Evolutionary conservation across 1,140 invertebrate species (phyloP).

Genomic region (Thaumatotibia leucotreta): DNA sequence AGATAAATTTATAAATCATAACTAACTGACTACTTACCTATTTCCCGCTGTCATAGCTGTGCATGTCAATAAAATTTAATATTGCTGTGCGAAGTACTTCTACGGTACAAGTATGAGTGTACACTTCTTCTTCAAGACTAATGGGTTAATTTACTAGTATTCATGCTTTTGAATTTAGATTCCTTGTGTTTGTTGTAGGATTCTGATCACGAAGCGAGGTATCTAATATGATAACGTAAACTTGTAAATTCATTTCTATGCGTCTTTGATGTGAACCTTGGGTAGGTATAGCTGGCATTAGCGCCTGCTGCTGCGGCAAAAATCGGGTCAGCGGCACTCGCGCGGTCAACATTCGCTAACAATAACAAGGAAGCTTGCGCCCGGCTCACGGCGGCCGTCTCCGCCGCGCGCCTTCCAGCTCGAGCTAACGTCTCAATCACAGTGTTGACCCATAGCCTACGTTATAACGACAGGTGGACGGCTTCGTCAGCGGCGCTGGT

Average conservation of each 20-base stretch:
- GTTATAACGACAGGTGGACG: not conserved
- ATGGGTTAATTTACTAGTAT: no score
- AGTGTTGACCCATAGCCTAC: not conserved
- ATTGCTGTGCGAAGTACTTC: no score
- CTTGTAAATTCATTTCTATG: not conserved
- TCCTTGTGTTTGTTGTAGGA: not conserved
- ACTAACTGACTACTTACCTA: not conserved
- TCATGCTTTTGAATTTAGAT: no score
- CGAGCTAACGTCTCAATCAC: not conserved
- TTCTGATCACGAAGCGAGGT: not conserved
- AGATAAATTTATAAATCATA: no score
- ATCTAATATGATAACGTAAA: not conserved
- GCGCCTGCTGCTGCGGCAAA: not conserved
- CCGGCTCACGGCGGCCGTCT: constrained; percentile 25
- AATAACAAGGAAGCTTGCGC: constrained; percentile 50
- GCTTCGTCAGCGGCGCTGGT: not conserved
- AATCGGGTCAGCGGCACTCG: constrained; percentile 23
- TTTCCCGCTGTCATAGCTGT: not conserved
- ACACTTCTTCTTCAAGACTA: no score
- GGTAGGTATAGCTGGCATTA: not conserved
- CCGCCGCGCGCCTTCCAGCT: constrained; percentile 20
- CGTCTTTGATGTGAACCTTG: not conserved
- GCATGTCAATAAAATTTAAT: no score
- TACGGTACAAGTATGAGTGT: no score
- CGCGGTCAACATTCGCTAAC: constrained; percentile 52